These are phyloP conservation scores for Amphibalanus amphitrite DNA, from an alignment of 1,140 invertebrate genomes.

Conservation along the genomic window DNA sequence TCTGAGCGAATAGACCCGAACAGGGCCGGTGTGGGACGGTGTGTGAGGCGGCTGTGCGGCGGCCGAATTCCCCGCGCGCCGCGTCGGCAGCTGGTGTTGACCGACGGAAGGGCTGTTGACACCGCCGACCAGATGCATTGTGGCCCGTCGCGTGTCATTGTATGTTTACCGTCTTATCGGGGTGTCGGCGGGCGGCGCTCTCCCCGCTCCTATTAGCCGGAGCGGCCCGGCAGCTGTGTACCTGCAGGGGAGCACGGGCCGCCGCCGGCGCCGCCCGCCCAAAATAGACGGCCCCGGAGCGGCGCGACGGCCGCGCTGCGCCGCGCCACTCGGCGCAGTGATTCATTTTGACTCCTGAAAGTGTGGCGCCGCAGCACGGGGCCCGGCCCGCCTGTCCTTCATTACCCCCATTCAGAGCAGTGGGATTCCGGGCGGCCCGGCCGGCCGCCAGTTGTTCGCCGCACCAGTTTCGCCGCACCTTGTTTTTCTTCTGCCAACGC, in stretches of 20 bases:
- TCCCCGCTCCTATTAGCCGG: background rate
- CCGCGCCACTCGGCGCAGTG: no score
- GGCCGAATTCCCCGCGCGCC: background rate
- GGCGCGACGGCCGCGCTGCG: no score
- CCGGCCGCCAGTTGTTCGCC: background rate
- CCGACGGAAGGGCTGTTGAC: background rate
- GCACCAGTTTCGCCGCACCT: background rate
- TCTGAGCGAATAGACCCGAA: background rate
- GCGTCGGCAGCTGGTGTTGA: background rate
- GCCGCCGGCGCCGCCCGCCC: no score
- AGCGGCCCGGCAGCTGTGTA: background rate
- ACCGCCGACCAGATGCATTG: background rate
- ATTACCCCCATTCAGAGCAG: background rate
- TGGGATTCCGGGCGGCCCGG: no score
- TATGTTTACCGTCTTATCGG: background rate
- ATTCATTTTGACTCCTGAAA: background rate
- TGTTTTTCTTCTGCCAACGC: conserved; percentile 1
- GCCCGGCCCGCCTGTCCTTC: background rate
- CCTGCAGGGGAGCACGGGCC: background rate
- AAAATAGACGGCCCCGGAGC: background rate
- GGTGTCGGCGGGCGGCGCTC: background rate
- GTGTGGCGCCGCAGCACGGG: background rate
- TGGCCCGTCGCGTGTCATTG: background rate
- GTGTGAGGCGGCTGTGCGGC: no score
- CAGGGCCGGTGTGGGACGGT: background rate